phyloP scores from a whole-genome alignment of 1,140 invertebrate genomes.

The Glossosoma conforme region DNA sequence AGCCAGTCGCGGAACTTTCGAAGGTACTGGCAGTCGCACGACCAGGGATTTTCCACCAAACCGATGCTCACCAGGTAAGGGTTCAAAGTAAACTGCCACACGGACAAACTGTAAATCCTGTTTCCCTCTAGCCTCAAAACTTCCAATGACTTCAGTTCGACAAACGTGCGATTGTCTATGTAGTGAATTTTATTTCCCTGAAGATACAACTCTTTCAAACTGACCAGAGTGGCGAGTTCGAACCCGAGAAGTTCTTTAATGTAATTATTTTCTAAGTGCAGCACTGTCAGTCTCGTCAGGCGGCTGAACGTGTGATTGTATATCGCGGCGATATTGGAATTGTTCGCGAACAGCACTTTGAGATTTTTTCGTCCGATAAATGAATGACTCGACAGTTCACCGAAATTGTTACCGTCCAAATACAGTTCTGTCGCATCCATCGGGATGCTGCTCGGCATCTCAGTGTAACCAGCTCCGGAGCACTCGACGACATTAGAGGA shows the following conservation, averaged over 20 bases:
- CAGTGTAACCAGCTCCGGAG: constrained; percentile 69
- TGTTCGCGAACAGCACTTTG: constrained; percentile 81
- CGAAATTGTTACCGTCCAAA: constrained; percentile 85
- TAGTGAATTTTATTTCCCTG: constrained; percentile 81
- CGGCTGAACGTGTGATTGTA: constrained; percentile 90
- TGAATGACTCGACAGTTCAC: constrained; percentile 79
- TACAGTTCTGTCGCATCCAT: constrained; percentile 94
- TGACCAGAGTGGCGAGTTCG: constrained; percentile 77
- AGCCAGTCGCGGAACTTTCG: constrained; percentile 74
- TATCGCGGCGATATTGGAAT: constrained; percentile 77
- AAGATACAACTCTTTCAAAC: constrained; percentile 77
- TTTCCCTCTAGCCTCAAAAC: constrained; percentile 82
- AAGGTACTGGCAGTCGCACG: constrained; percentile 81
- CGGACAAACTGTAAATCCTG: constrained; percentile 69
- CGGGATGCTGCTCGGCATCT: constrained; percentile 81
- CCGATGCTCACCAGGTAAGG: constrained; percentile 74
- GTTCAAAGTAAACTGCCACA: constrained; percentile 71
- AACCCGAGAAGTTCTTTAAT: constrained; percentile 75
- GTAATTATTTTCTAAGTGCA: constrained; percentile 82
- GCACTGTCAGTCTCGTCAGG: constrained; percentile 65
- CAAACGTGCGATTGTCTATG: constrained; percentile 82
- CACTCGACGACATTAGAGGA: constrained; percentile 90
- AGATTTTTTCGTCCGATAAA: constrained; percentile 88
- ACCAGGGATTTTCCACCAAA: constrained; percentile 83
- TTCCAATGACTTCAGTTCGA: constrained; percentile 72